phyloP scores from a whole-genome alignment of 2,113 vertebrate genomes.

The Tragelaphus buxtoni region DNA sequence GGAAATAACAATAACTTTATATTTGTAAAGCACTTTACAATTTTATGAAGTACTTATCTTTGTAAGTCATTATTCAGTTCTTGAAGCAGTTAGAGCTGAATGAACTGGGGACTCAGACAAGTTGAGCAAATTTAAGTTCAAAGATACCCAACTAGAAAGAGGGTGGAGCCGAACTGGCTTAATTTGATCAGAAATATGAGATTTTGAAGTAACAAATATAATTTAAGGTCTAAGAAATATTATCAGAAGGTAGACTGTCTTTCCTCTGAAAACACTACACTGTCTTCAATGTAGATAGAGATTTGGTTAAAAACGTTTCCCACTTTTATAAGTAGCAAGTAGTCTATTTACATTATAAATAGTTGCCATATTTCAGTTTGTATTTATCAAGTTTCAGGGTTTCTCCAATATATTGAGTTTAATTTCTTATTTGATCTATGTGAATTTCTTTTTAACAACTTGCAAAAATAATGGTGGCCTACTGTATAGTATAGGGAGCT shows the following conservation, averaged over 20 bases:
- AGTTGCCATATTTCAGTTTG: neutral
- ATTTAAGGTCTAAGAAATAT: neutral
- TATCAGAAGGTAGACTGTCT: neutral
- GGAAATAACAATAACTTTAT: neutral
- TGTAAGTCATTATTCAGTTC: neutral
- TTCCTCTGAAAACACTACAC: neutral
- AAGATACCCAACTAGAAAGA: neutral
- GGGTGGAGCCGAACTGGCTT: neutral
- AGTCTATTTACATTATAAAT: neutral
- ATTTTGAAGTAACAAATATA: neutral
- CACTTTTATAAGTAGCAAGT: neutral
- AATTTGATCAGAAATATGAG: neutral
- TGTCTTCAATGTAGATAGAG: neutral
- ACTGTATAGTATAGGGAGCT: neutral
- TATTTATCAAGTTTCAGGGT: neutral
- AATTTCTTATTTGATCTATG: neutral
- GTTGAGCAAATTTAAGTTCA: neutral
- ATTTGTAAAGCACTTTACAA: neutral
- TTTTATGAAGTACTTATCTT: neutral
- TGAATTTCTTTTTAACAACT: neutral
- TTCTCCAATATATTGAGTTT: neutral
- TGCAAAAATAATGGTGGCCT: neutral
- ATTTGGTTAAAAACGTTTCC: neutral
- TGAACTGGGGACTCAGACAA: neutral
- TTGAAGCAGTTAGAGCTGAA: neutral